phyloP scores from a whole-genome alignment of 2,113 vertebrate genomes.

The Phrynosoma platyrhinos region DNA sequence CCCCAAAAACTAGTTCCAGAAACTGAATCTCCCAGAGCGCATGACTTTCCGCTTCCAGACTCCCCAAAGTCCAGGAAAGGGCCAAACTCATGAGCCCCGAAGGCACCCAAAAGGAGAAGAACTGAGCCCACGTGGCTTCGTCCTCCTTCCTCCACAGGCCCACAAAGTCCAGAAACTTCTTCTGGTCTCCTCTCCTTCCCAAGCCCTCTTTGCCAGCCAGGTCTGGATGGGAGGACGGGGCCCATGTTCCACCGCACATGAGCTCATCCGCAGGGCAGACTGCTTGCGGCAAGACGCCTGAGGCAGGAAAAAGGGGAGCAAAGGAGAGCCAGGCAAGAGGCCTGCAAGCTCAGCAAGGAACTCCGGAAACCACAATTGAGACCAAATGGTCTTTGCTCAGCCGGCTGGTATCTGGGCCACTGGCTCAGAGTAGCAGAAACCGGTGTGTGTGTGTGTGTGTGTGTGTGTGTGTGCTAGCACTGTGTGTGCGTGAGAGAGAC shows the following conservation, averaged over 20 bases:
- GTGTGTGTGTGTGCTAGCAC: too few relatives aligned
- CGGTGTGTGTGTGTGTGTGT: too few relatives aligned
- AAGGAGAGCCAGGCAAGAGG: background rate
- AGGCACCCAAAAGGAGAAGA: too few relatives aligned
- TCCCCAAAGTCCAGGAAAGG: too few relatives aligned
- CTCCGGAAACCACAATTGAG: background rate
- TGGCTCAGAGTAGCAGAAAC: background rate
- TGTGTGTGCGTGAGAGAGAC: too few relatives aligned
- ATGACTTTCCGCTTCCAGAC: too few relatives aligned
- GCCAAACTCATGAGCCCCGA: too few relatives aligned
- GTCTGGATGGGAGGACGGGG: background rate
- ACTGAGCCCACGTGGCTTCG: background rate
- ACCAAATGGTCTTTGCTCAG: background rate
- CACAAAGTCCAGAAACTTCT: background rate
- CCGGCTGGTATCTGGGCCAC: background rate
- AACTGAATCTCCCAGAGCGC: too few relatives aligned
- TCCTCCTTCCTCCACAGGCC: background rate
- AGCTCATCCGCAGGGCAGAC: background rate
- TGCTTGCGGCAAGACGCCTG: background rate
- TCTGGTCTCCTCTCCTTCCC: background rate
- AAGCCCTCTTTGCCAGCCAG: background rate
- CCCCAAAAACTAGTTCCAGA: too few relatives aligned
- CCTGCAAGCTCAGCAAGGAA: slow-evolving; percentile 21
- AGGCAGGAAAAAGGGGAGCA: background rate
- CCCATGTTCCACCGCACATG: background rate